These are phyloP conservation scores for Branchellion lobata DNA, from an alignment of 2,888 invertebrate species.

Conservation along the genomic window DNA sequence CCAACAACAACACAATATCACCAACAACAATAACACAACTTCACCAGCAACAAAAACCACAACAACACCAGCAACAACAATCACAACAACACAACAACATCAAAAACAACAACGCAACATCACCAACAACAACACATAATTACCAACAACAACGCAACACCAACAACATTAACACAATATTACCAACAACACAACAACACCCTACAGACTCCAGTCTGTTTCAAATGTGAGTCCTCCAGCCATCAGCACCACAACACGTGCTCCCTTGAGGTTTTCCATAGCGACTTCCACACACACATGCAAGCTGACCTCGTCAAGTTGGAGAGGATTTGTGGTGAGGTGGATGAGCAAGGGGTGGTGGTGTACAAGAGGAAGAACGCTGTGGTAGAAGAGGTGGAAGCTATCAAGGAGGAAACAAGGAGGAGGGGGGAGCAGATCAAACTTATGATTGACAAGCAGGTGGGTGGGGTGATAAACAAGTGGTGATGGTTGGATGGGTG, in stretches of 20 bases:
- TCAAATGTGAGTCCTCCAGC: conserved; percentile 3
- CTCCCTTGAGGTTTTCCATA: conserved; percentile 38
- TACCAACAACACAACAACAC: not conserved
- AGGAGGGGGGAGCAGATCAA: conserved; percentile 39
- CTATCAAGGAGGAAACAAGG: conserved; percentile 21
- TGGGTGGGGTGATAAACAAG: not conserved
- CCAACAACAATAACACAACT: no score
- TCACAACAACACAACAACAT: no score
- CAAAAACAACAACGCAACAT: no score
- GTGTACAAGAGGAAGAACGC: conserved; percentile 8
- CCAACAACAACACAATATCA: no score
- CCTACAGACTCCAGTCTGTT: conserved; percentile 18
- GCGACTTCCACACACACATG: conserved; percentile 14
- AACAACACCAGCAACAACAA: no score
- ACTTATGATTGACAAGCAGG: conserved; percentile 37
- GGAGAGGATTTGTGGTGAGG: conserved; percentile 35
- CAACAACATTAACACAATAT: not conserved
- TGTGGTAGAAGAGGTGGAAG: not conserved
- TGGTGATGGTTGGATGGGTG: no score
- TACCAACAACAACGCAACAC: no score
- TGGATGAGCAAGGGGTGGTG: conserved; percentile 10
- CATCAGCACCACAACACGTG: conserved; percentile 20
- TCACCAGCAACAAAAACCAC: no score
- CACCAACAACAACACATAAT: no score
- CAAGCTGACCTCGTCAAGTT: conserved; percentile 17